Percentiles rank a stretch among this genome's conserved stretches.
Evolutionary conservation across 2,888 invertebrate genomes (phyloP).

Genomic region (Sarcophaga subvicina): DNA sequence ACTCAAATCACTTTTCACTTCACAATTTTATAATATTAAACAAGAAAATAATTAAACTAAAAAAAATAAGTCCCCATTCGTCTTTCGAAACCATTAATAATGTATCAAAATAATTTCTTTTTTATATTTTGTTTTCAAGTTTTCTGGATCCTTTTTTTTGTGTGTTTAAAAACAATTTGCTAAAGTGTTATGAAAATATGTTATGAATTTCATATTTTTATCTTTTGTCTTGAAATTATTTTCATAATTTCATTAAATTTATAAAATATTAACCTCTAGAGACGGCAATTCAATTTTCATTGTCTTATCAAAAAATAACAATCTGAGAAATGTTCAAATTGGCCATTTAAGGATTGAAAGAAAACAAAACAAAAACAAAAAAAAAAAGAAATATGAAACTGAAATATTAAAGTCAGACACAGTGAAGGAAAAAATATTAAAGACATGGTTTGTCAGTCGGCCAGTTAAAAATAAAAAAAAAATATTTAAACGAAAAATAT

Average conservation of each 20-base stretch:
- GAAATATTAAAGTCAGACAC: not conserved
- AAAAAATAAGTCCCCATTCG: no score
- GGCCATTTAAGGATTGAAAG: constrained; percentile 54
- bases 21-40: no score
- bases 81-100: no score
- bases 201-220: constrained; percentile 64
- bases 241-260: constrained; percentile 64
- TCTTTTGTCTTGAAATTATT: constrained; percentile 57
- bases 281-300: constrained; percentile 64
- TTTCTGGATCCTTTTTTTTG: constrained; percentile 10
- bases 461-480: no score
- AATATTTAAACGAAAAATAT: no score
- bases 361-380: not conserved
- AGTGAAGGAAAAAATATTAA: not conserved
- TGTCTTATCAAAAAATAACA: constrained; percentile 60
- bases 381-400: constrained; percentile 4
- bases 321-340: constrained; percentile 63
- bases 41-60: no score
- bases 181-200: constrained; percentile 66
- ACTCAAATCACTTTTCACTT: not conserved
- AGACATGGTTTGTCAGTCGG: not conserved
- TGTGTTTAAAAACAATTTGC: constrained; percentile 12
- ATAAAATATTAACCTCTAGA: constrained; percentile 66
- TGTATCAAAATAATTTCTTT: not conserved
- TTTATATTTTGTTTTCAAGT: not conserved